These are phyloP conservation scores for Drosophila carrolli DNA, from an alignment of 1,140 invertebrate species.

Conservation along the genomic window DNA sequence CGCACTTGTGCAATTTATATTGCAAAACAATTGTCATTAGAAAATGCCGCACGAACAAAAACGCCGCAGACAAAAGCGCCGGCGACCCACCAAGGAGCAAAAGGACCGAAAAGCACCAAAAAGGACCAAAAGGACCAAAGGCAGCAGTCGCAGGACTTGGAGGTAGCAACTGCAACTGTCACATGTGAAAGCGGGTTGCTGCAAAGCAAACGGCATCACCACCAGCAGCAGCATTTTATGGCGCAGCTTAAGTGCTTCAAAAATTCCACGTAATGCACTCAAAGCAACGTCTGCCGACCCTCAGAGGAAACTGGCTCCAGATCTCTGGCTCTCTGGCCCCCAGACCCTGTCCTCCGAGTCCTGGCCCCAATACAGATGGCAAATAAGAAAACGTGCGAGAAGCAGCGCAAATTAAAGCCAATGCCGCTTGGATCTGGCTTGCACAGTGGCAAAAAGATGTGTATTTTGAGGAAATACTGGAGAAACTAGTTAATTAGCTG, in stretches of 20 bases:
- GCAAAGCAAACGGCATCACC: conserved; percentile 35
- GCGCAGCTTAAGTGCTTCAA: conserved; percentile 82
- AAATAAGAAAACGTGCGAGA: conserved; percentile 81
- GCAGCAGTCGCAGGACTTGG: conserved; percentile 31
- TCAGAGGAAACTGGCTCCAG: conserved; percentile 14
- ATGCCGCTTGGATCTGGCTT: conserved; percentile 24
- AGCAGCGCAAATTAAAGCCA: conserved; percentile 76
- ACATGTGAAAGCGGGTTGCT: conserved; percentile 67
- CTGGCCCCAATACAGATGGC: conserved; percentile 56
- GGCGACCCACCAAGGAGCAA: conserved; percentile 50
- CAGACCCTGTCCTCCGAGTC: conserved; percentile 6
- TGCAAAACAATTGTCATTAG: conserved; percentile 84
- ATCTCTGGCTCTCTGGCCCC: neutral
- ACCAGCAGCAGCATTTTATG: conserved; percentile 73
- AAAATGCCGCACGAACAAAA: conserved; percentile 83
- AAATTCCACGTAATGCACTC: conserved; percentile 83
- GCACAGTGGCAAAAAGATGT: neutral
- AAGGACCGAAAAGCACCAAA: neutral
- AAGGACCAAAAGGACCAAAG: conserved; percentile 22
- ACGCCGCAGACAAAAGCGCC: conserved; percentile 73
- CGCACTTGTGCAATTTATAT: conserved; percentile 84
- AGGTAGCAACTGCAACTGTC: conserved; percentile 77
- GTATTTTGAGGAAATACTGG: neutral
- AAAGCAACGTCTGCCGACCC: conserved; percentile 73
- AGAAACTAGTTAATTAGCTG: neutral